phyloP scores from a whole-genome alignment of 2,113 vertebrate species.

The Vireo altiloquus region DNA sequence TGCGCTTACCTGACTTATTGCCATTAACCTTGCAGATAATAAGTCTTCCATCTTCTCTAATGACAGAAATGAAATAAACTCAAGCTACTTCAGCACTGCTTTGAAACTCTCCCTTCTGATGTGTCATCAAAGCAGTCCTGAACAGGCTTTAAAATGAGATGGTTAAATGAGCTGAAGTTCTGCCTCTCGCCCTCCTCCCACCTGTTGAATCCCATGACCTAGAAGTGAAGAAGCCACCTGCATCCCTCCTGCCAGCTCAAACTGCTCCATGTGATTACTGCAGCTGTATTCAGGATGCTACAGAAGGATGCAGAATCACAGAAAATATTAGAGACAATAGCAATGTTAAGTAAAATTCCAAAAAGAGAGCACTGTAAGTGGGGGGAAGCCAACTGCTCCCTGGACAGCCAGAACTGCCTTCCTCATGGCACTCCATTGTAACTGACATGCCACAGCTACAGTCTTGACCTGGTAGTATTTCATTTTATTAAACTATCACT shows the following conservation, averaged over 20 bases:
- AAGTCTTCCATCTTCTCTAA: conserved; percentile 10
- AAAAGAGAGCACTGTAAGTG: not conserved
- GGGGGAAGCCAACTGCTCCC: not conserved
- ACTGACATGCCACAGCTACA: not conserved
- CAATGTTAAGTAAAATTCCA: not conserved
- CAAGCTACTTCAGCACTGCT: conserved; percentile 24
- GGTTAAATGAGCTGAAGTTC: not conserved
- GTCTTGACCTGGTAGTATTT: not conserved
- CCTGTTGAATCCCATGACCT: not conserved
- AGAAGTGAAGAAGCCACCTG: conserved; percentile 6
- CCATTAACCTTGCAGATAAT: conserved; percentile 36
- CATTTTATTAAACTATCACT: conserved; percentile 14
- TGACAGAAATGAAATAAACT: conserved; percentile 29
- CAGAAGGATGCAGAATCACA: not conserved
- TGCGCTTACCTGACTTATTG: conserved; percentile 48
- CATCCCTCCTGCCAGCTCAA: not conserved
- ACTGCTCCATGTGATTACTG: not conserved
- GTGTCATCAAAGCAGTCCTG: conserved; percentile 42
- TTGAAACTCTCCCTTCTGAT: conserved; percentile 57
- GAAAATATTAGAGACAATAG: not conserved
- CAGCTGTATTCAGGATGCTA: not conserved
- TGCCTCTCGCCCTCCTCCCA: not conserved
- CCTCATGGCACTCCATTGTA: not conserved
- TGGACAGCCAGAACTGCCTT: not conserved
- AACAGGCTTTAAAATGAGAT: conserved; percentile 30